Percentiles rank a stretch among this genome's conserved stretches.
phyloP scores from a whole-genome alignment of 2,113 vertebrate genomes.

The Bufo bufo region DNA sequence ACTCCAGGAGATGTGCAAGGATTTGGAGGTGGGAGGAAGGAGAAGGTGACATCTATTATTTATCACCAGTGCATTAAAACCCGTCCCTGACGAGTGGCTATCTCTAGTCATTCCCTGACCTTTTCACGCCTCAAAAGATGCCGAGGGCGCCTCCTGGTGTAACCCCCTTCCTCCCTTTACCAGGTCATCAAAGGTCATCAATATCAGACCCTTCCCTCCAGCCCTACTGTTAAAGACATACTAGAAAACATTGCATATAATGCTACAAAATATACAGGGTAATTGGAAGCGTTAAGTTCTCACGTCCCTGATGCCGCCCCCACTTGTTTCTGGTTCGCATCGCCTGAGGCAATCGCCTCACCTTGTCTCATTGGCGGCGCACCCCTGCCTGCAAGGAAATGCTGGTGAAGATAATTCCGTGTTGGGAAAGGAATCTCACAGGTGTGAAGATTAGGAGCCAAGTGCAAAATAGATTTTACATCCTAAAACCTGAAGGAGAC shows the following conservation, averaged over 20 bases:
- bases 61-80: slow-evolving; percentile 55
- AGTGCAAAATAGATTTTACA: slow-evolving; percentile 1
- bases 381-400: not conserved
- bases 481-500: not conserved
- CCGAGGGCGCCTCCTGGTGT: slow-evolving; percentile 12
- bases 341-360: too few species aligned
- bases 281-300: too few species aligned
- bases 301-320: too few species aligned
- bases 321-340: too few species aligned
- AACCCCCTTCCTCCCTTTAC: not conserved
- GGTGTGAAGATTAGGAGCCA: not conserved
- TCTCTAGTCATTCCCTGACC: slow-evolving; percentile 53
- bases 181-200: too few species aligned
- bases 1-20: slow-evolving; percentile 31
- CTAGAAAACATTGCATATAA: too few species aligned
- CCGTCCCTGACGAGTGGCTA: slow-evolving; percentile 29
- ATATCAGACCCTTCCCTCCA: too few species aligned
- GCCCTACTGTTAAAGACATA: too few species aligned
- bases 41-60: slow-evolving; percentile 51
- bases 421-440: not conserved
- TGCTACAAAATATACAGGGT: too few species aligned
- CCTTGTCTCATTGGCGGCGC: too few species aligned
- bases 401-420: not conserved
- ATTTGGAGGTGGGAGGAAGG: rapidly evolving
- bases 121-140: not conserved